Base-by-base conservation (phyloP, 2,888 invertebrate genomes). In the Lypha dubia region DNA sequence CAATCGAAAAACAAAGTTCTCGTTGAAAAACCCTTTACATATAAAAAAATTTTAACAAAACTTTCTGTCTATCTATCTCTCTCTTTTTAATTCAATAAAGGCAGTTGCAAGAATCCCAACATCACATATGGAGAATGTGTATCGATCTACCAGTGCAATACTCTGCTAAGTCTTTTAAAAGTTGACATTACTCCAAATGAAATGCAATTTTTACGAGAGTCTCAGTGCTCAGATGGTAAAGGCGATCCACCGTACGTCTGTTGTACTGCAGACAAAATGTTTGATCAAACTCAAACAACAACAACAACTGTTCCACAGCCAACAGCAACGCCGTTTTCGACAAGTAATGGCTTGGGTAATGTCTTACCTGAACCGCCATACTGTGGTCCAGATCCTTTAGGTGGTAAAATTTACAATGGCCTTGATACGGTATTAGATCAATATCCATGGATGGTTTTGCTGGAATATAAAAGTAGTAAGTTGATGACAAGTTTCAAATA, bases 371-470 rank as follows among this genome's bases (percentile, higher is more conserved):
- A 70, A 32, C 86, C 89, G 2, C 91, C 91, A 3, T 71, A 82
- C 3, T 92, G 92, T 70, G 92, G 92, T 11, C 88, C 87, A 24
- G 85, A 86, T 32, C 87, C 90, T 4, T 85, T 89, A 67, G 90
- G 91, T 41, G 93, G 94, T 88, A 93, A 93, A 86, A 94, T 95
- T 67, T 93, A 94, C 58, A 95, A 95, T 17, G 95, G 95, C 17
- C 92, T 93, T 41, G 89, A 91, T 51, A 93, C 95, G 0, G 94
- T 93, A 0, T 87, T 95, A 1, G 94, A 94, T 86, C 95, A 95
- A 86, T 95, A 94, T 87, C 94, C 95, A 0, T 96, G 95, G 95
- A 94, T 95, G 94, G 94, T 93, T 0, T 91, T 95, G n/a, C 88
- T 96, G 9, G 93, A 94, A 89, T 95, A 95, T 88, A 93, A 93